Evolutionary conservation across 1,140 invertebrate genomes (phyloP).

Genomic region (Diabrotica undecimpunctata): DNA sequence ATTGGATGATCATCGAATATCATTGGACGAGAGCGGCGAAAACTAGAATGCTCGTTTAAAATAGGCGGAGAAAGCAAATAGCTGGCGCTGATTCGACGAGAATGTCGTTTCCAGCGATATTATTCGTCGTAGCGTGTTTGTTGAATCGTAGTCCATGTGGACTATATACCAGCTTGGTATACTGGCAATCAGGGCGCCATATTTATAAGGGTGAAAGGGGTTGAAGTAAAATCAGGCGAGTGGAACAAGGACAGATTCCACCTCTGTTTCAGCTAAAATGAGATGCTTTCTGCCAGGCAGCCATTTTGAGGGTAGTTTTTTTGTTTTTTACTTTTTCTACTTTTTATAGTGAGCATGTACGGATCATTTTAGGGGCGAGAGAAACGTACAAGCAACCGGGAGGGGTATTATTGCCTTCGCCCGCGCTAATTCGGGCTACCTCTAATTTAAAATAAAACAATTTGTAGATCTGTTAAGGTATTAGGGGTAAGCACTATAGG

Average conservation of each 20-base stretch:
- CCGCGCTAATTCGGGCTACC: conserved; percentile 12
- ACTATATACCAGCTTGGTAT: conserved; percentile 43
- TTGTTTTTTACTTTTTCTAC: conserved; percentile 42
- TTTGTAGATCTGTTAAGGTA: too few species aligned
- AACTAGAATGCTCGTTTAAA: conserved; percentile 41
- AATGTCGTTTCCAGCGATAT: background rate
- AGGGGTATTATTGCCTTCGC: conserved; percentile 24
- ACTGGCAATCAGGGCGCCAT: conserved; percentile 50
- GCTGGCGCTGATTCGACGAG: conserved; percentile 24
- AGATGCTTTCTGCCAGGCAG: conserved; percentile 50
- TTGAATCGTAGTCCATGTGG: conserved; percentile 39
- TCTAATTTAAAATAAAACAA: too few species aligned
- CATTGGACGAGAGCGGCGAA: conserved; percentile 22
- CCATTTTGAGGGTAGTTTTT: conserved; percentile 50
- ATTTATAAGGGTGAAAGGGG: conserved; percentile 50
- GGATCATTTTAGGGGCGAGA: conserved; percentile 45
- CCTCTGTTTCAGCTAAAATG: conserved; percentile 48
- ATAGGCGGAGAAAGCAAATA: conserved; percentile 27
- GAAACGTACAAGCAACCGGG: conserved; percentile 40
- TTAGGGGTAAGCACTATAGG: too few species aligned
- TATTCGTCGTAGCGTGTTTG: conserved; percentile 30
- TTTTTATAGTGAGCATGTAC: conserved; percentile 45
- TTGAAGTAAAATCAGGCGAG: conserved; percentile 47
- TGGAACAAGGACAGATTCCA: conserved; percentile 47
- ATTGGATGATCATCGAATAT: conserved; percentile 19